Percentiles rank a stretch among this genome's conserved stretches.
These are phyloP conservation scores for Philantomba maxwellii DNA, from an alignment of 2,113 vertebrate genomes.

Conservation along the genomic window DNA sequence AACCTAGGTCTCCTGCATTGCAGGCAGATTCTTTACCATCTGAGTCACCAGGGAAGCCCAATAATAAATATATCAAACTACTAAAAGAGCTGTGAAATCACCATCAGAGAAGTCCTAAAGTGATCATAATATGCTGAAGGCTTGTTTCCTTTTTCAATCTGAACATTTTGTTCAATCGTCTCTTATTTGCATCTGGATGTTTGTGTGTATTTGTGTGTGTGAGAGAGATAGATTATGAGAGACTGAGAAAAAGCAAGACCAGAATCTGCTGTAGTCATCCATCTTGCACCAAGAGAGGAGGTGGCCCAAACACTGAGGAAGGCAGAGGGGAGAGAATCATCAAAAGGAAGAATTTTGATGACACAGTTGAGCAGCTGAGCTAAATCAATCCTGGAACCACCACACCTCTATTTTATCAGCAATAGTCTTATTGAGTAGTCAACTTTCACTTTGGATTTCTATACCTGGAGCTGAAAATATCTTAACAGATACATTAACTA, in stretches of 20 bases:
- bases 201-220: neutral
- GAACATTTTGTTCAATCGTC: neutral
- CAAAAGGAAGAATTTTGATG: neutral
- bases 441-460: neutral
- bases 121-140: neutral
- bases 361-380: neutral
- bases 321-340: neutral
- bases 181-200: neutral
- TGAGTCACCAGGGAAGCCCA: neutral
- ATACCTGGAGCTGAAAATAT: neutral
- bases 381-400: neutral
- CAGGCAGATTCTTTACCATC: neutral
- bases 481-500: neutral
- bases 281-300: neutral
- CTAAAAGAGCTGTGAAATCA: neutral
- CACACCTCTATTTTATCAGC: neutral
- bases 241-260: neutral
- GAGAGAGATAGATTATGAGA: too few relatives aligned
- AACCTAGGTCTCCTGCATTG: neutral
- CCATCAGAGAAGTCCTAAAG: neutral
- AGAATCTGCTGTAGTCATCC: neutral
- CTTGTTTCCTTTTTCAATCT: neutral
- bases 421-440: neutral
- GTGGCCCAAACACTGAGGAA: neutral
- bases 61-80: neutral